Base-by-base conservation (phyloP, 2,113 vertebrate species). In the Lonchura striata region DNA sequence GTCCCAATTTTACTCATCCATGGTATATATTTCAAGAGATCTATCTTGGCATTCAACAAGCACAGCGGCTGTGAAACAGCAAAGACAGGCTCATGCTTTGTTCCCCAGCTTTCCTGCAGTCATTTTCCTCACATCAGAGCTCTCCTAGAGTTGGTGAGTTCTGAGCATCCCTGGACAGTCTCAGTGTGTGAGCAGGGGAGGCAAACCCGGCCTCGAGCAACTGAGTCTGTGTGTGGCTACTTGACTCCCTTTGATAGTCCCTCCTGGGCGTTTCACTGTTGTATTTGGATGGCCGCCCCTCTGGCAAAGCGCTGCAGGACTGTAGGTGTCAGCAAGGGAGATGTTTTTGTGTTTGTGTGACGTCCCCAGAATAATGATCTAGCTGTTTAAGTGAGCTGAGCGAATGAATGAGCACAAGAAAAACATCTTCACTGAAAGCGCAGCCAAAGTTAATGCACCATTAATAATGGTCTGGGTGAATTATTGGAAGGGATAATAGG, bases 391-490 rank as follows among this genome's bases (percentile, higher is more conserved):
- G 94, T 92, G 92, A 93, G 75, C 49, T 86, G 95, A 86, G 93
- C 77, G 22, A 63, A 47, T 86, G 95, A 96, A 94, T 92, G 82
- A 70, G 90, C 52, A 83, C 50, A 91, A 95, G 94, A 95, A 96
- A 96, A 97, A 97, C 86, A 95, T 97, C 96, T 97, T 77, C 12
- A 88, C 97, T 97, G 93, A 96, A 96, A 97, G 97, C 95, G 9
- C 44, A 56, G 95, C 94, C 96, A 63, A 75, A 97, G 93, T 97
- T 98, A 98, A 98, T 97, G 96, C 94, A 63, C 97, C 96, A 96
- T 98, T 97, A 97, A 96, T 98, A 98, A 98, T 90, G 94, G 97
- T 82, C 77, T 17, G 74, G 86, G 96, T 97, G 96, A 98, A 97
- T 97, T 97, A 97, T 94, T 94, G 86, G 78, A 71, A 94, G 83